Percentiles rank a stretch among this genome's conserved stretches.
phyloP scores from a whole-genome alignment of 2,888 invertebrate species.

The Rotaria sp. region DNA sequence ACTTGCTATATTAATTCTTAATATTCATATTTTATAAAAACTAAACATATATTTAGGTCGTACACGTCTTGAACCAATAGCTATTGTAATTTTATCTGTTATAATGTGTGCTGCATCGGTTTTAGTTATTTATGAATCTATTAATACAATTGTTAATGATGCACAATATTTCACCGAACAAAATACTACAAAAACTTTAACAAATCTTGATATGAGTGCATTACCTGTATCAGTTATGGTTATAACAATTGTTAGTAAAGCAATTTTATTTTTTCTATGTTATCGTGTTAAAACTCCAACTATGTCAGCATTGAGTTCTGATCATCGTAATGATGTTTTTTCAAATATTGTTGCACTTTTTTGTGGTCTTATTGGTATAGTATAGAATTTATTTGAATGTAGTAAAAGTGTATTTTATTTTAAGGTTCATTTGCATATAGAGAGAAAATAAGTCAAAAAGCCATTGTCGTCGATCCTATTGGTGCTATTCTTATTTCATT shows the following conservation, averaged over 20 bases:
- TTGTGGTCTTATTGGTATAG: conserved; percentile 54
- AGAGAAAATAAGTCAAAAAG: neutral
- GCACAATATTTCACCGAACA: neutral
- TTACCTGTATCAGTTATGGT: conserved; percentile 47
- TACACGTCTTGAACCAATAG: conserved; percentile 56
- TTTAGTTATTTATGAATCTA: conserved; percentile 54
- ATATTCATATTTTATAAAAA: too few relatives aligned
- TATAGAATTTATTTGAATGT: neutral
- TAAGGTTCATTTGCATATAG: neutral
- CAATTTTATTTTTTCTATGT: conserved; percentile 48
- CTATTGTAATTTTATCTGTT: conserved; percentile 56
- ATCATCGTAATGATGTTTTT: conserved; percentile 58
- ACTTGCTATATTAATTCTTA: too few relatives aligned
- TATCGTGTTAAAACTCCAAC: conserved; percentile 46
- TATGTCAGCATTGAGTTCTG: conserved; percentile 54
- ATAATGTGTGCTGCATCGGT: conserved; percentile 57
- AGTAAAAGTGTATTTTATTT: too few relatives aligned
- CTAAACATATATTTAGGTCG: conserved; percentile 45
- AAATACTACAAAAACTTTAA: conserved; percentile 45
- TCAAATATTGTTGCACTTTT: conserved; percentile 56
- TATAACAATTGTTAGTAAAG: conserved; percentile 47
- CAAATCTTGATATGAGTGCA: conserved; percentile 41
- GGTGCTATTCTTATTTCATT: conserved; percentile 57
- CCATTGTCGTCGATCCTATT: conserved; percentile 52
- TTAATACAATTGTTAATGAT: conserved; percentile 43